Evolutionary conservation across 2,888 invertebrate genomes (phyloP), one percentile per base, ranked within the genome.

Genomic region (Deladenus siricidicola): DNA sequence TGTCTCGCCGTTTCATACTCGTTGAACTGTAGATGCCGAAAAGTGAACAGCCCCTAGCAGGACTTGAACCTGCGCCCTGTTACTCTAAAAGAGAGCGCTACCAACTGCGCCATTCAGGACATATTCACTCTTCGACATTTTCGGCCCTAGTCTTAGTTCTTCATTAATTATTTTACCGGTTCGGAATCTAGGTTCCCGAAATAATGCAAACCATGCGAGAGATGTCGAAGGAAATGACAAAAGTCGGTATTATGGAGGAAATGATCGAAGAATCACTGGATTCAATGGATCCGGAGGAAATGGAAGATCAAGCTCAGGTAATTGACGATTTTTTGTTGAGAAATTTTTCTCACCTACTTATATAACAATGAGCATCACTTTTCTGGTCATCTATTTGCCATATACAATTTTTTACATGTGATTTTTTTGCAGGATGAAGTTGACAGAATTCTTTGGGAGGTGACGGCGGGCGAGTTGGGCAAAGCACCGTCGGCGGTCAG

Each of bases 261-360:
- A 93, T 98, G 94, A 83, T 98, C 45, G 94, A 96, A 69, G 98
- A 98, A 79, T 91, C 93, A 30, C 88, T 98, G 86, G 91, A 93
- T 64, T 84, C 85, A 3, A 73, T 93, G 66, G 85, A 92, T 73
- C 72, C 75, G 1, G 92, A 93, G 73, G 92, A 93, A 78, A 85
- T 94, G 84, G 98, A 98, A 77, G 93, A 94, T 74, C 90, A 89
- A 71, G 94, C 91, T 4, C 90, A 93, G 80, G 86, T 85, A 43
- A 39, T 45, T 45, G 6, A n/a, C n/a, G n/a, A n/a, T n/a, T n/a
- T n/a, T n/a, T n/a, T n/a, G n/a, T n/a, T n/a, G n/a, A n/a, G 14
- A 39, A 39, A 8, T 39, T 8, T 10, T 10, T 39, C 39, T 39
- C 14, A 39, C 39, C 39, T 10, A 14, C 8, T 39, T 39, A 39